phyloP scores from a whole-genome alignment of 2,113 vertebrate species.

The Genyomyrus donnyi region DNA sequence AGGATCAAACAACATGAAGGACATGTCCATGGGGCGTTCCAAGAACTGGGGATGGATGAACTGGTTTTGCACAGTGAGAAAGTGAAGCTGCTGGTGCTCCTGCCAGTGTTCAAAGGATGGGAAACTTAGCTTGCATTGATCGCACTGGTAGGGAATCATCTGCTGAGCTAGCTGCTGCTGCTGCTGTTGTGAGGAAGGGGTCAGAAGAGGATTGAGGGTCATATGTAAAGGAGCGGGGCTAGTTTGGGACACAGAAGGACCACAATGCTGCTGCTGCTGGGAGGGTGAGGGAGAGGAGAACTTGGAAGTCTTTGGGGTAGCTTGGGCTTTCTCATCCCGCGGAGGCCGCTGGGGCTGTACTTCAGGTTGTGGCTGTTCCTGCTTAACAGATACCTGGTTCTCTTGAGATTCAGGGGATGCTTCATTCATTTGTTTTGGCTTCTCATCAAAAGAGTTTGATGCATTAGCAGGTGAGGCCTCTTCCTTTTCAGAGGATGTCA shows the following conservation, averaged over 20 bases:
- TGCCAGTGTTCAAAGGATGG: slow-evolving; percentile 98
- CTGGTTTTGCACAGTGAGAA: slow-evolving; percentile 92
- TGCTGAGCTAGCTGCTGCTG: slow-evolving; percentile 75
- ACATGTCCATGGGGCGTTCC: slow-evolving; percentile 89
- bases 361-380: slow-evolving; percentile 68
- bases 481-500: slow-evolving; percentile 74
- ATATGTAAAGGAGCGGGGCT: slow-evolving; percentile 80
- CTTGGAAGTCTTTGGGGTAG: slow-evolving; percentile 69
- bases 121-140: slow-evolving; percentile 95
- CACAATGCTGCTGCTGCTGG: slow-evolving; percentile 76
- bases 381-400: slow-evolving; percentile 81
- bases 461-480: slow-evolving; percentile 72
- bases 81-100: slow-evolving; percentile 97
- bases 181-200: slow-evolving; percentile 69
- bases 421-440: slow-evolving; percentile 83
- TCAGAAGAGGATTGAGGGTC: slow-evolving; percentile 78
- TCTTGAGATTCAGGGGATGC: slow-evolving; percentile 75
- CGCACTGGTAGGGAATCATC: slow-evolving; percentile 94
- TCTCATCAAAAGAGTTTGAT: slow-evolving; percentile 77
- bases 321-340: slow-evolving; percentile 71
- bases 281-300: slow-evolving; percentile 74
- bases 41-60: slow-evolving; percentile 96
- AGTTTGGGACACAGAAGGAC: slow-evolving; percentile 72
- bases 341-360: slow-evolving; percentile 62
- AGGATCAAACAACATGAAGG: slow-evolving; percentile 98